Percentiles rank a stretch among this genome's conserved stretches.
phyloP scores from a whole-genome alignment of 1,140 invertebrate species.

The Heterodera schachtii region DNA sequence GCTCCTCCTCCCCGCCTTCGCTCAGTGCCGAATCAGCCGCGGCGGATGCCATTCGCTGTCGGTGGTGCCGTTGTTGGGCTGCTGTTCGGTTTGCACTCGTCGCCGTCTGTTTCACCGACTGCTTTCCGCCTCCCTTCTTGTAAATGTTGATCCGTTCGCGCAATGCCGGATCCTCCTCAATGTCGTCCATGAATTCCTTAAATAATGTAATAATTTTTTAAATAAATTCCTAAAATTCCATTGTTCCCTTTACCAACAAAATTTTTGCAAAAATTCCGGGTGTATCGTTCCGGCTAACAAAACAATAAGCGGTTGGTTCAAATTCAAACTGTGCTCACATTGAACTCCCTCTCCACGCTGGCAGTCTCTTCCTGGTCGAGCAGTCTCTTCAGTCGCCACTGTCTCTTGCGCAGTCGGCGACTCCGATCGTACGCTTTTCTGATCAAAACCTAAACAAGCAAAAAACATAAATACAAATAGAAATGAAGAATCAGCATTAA shows the following conservation, averaged over 20 bases:
- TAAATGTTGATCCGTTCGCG: conserved; percentile 93
- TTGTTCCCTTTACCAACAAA: too few relatives aligned
- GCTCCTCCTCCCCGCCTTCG: conserved; percentile 70
- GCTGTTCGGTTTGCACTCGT: background rate
- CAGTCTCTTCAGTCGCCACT: conserved; percentile 89
- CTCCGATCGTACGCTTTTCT: conserved; percentile 86
- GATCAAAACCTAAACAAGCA: conserved; percentile 71
- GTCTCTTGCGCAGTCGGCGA: conserved; percentile 75
- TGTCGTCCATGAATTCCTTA: conserved; percentile 82
- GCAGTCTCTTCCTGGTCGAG: conserved; percentile 68
- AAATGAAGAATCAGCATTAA: background rate
- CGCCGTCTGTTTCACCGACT: too few relatives aligned
- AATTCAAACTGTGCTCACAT: conserved; percentile 45
- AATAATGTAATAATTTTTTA: conserved; percentile 27
- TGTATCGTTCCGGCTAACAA: too few relatives aligned
- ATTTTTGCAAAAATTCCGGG: too few relatives aligned
- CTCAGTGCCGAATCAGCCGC: conserved; percentile 63
- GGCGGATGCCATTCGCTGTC: conserved; percentile 65
- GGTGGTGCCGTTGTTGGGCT: conserved; percentile 50
- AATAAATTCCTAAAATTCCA: conserved; percentile 7
- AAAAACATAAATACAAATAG: background rate
- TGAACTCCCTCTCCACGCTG: conserved; percentile 58
- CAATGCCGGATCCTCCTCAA: conserved; percentile 88
- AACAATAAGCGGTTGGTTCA: too few relatives aligned
- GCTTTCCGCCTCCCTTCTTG: too few relatives aligned